phyloP scores from a whole-genome alignment of 2,113 vertebrate genomes.

The Anhinga anhinga region DNA sequence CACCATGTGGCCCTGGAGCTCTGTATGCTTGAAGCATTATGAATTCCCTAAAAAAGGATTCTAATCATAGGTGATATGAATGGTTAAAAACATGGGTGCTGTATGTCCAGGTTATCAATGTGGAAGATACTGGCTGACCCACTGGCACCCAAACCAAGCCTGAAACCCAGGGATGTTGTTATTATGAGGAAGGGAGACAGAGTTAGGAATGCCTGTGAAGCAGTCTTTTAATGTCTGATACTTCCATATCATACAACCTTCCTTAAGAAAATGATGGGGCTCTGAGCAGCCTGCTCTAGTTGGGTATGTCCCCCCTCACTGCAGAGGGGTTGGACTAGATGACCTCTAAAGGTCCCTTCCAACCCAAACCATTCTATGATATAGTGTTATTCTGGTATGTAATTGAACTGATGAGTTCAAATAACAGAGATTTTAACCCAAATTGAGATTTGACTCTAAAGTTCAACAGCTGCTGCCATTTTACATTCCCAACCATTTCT shows the following conservation, averaged over 20 bases:
- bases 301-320: too few relatives aligned
- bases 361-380: too few relatives aligned
- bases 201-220: background rate
- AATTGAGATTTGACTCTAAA: background rate
- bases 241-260: too few relatives aligned
- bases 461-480: background rate
- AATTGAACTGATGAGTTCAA: background rate
- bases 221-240: background rate
- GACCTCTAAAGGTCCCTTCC: too few relatives aligned
- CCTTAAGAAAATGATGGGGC: too few relatives aligned
- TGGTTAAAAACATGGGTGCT: background rate
- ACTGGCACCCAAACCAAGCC: background rate
- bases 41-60: background rate
- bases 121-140: background rate
- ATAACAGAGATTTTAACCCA: background rate
- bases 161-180: background rate
- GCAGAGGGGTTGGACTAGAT: too few relatives aligned
- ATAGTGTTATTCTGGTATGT: background rate
- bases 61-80: background rate
- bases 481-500: background rate
- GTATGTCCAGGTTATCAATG: background rate
- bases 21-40: background rate
- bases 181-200: background rate
- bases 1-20: accelerated
- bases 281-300: too few relatives aligned